Evolutionary conservation across 2,797 vertebrate species (phyloP).

Genomic region (Borostomias antarcticus): DNA sequence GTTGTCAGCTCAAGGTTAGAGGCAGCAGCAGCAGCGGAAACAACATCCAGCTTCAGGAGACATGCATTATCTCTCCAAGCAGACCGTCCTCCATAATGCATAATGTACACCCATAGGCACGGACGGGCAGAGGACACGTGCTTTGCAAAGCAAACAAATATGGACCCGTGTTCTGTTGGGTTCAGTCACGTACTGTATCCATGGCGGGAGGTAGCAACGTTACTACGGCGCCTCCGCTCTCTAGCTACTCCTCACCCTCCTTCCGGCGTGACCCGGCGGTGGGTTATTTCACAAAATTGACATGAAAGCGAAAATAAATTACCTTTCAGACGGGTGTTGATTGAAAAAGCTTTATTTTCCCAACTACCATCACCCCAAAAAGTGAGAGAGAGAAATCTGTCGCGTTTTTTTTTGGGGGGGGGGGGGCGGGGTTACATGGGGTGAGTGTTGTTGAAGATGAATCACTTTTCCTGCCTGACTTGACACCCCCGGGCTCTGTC

Average conservation of each 20-base stretch:
- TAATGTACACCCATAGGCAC: not conserved
- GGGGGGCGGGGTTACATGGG: not conserved
- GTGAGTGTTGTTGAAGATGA: conserved; percentile 4
- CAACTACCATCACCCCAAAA: not conserved
- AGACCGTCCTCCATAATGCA: conserved; percentile 7
- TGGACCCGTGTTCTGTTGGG: not conserved
- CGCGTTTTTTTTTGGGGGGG: not conserved
- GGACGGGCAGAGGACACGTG: not conserved
- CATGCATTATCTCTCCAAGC: conserved; percentile 9
- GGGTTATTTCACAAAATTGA: conserved; percentile 1
- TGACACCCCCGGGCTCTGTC: conserved; percentile 1
- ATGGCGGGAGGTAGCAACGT: not conserved
- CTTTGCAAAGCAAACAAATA: not conserved
- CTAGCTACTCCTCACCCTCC: not conserved
- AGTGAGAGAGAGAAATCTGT: not conserved
- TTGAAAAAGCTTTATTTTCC: conserved; percentile 8
- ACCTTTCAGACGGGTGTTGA: conserved; percentile 5
- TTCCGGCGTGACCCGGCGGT: not conserved
- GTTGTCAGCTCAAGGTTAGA: conserved; percentile 22
- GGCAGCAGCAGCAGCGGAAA: not conserved
- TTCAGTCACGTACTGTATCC: not conserved
- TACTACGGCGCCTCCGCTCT: not conserved
- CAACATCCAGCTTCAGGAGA: not conserved
- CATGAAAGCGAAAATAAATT: not conserved
- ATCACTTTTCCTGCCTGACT: conserved; percentile 8